These are phyloP conservation scores for Euspilapteryx auroguttella DNA, from an alignment of 2,888 invertebrate genomes.

Conservation along the genomic window DNA sequence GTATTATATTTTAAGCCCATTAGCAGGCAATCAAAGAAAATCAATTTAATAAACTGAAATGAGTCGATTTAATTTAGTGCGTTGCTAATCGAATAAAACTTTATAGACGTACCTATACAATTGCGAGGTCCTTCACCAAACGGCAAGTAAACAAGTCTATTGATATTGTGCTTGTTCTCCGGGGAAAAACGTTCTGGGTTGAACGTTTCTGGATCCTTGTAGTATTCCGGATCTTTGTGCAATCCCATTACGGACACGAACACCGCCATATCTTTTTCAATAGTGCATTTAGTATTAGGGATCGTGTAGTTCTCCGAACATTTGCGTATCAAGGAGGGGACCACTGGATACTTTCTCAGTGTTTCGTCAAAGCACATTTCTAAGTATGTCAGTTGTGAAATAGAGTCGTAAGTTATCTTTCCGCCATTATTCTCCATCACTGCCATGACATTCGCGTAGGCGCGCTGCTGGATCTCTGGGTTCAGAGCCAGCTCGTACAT, in stretches of 20 bases:
- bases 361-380: slow-evolving; percentile 28
- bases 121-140: slow-evolving; percentile 6
- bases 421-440: slow-evolving; percentile 18
- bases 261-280: no score
- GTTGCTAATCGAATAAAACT: no score
- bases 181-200: slow-evolving; percentile 5
- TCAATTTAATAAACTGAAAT: no score
- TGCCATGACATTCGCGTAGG: slow-evolving; percentile 24
- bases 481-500: slow-evolving; percentile 29
- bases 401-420: slow-evolving; percentile 24
- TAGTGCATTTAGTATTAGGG: slow-evolving; percentile 17
- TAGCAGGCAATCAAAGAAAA: no score
- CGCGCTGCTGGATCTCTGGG: slow-evolving; percentile 21
- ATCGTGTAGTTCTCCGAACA: slow-evolving; percentile 17
- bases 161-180: slow-evolving; percentile 1
- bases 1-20: no score
- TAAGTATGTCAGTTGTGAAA: slow-evolving; percentile 32
- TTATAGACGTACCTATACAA: slow-evolving; percentile 6
- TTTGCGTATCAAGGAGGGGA: slow-evolving; percentile 16
- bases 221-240: slow-evolving; percentile 6
- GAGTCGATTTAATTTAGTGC: no score
- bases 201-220: slow-evolving; percentile 4
- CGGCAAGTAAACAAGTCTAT: slow-evolving; percentile 3
- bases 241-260: no score
- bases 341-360: slow-evolving; percentile 23